Evolutionary conservation across 2,888 invertebrate species (phyloP).

Genomic region (Pandemis heparana): DNA sequence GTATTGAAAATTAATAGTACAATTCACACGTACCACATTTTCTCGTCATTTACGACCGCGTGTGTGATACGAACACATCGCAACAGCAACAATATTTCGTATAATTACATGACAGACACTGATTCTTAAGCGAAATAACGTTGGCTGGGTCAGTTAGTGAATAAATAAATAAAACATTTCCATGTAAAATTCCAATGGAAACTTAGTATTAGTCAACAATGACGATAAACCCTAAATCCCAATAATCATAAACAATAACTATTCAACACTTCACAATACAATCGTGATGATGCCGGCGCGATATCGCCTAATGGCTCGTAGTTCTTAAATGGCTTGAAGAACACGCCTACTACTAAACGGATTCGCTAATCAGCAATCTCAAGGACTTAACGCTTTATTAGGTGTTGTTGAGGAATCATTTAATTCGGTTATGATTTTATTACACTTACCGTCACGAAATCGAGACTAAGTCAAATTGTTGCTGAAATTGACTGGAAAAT

Average conservation of each 20-base stretch:
- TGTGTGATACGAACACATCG: too few relatives aligned
- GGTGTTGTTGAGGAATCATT: background rate
- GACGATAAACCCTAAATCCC: constrained; percentile 5
- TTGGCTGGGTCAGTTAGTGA: too few relatives aligned
- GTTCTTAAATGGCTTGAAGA: constrained; percentile 9
- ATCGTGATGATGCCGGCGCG: constrained; percentile 8
- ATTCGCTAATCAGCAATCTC: constrained; percentile 17
- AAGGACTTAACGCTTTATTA: constrained; percentile 13
- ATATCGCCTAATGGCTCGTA: constrained; percentile 17
- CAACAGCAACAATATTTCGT: too few relatives aligned
- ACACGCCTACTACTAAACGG: constrained; percentile 25
- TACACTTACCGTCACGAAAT: background rate
- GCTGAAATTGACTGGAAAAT: too few relatives aligned
- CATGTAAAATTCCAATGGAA: background rate
- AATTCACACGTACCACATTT: too few relatives aligned
- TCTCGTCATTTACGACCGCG: too few relatives aligned
- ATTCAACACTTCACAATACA: constrained; percentile 8
- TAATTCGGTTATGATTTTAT: constrained; percentile 6
- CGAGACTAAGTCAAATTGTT: background rate
- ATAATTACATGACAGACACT: too few relatives aligned
- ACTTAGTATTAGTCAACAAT: background rate
- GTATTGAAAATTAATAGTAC: too few relatives aligned
- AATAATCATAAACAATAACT: constrained; percentile 21
- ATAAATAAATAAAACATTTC: too few relatives aligned
- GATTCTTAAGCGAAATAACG: too few relatives aligned